Conservation (phyloP, 2,113 vertebrate species). For the Regulus satrapa region DNA sequence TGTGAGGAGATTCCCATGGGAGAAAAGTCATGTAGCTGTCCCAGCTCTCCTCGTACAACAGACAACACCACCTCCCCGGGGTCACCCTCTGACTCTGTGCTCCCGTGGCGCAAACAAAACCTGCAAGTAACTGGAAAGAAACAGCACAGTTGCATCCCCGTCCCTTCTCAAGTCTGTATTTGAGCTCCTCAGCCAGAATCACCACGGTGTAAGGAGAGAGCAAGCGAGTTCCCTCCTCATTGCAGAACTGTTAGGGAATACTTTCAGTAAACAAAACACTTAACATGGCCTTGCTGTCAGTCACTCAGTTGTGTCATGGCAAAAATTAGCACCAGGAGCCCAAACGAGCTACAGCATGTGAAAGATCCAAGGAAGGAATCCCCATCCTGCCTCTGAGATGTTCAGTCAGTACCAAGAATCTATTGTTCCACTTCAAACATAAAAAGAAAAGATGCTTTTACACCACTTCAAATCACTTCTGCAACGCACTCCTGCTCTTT, state of each 20-base stretch:
- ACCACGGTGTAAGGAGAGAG: neutral
- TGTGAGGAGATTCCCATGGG: neutral
- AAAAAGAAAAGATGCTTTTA: neutral
- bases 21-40: neutral
- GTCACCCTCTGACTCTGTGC: neutral
- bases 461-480: neutral
- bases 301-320: neutral
- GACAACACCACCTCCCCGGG: neutral
- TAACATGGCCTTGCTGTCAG: neutral
- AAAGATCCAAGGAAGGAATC: neutral
- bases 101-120: neutral
- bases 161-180: neutral
- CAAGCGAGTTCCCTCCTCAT: neutral
- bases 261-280: neutral
- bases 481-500: neutral
- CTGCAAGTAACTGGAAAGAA: neutral
- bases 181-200: neutral
- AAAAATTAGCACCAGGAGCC: neutral
- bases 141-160: neutral
- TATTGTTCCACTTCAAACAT: neutral
- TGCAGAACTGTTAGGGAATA: neutral
- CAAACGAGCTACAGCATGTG: neutral
- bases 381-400: neutral
- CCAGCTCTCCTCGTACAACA: neutral
- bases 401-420: neutral